Base-by-base conservation (phyloP, 2,113 vertebrate species). In the Hystrix brachyura region DNA sequence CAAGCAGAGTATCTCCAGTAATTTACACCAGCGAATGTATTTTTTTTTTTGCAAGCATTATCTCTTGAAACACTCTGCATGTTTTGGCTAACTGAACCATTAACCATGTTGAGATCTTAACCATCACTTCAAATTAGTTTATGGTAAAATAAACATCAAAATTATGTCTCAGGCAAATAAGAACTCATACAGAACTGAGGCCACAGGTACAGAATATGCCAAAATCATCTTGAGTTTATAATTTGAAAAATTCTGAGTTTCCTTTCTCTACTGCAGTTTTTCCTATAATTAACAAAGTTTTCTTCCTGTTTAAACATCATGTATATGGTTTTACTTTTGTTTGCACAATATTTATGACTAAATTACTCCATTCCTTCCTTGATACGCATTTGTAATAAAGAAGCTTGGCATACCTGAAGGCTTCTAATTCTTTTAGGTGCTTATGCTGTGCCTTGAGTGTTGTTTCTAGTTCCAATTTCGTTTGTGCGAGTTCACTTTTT, bases 371-470 rank as follows among this genome's bases (percentile, higher is more conserved):
- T 48, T 76, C 71, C 83, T 93, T 71, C 23, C 81, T 18, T 43
- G 25, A 84, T 2, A n/a, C 51, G 89, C 46, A 5, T 12, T 64
- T 67, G 12, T 10, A 51, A 32, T 53, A 76, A 84, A 13, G 60
- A 6, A 95, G 83, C 1, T 3, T 48, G 90, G 72, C 86, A 11
- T 12, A 99, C 99, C 99, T 99, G 98, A 99, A 99, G 1, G 99
- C 98, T 98, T 99, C 99, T 32, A 99, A 97, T 69, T 99, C 99
- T 97, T 98, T 99, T 89, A 99, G 98, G 98, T 99, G 99, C 98
- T 99, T 99, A 97, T 99, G 99, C 87, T 99, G 99, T 65, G 99
- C 98, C 96, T 99, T 99, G 23, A 99, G 98, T 1, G 99, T 99
- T 12, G 99, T 99, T 98, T 99, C 99, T 38, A 99, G 98, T 96